Evolutionary conservation across 2,888 invertebrate species (phyloP).

Genomic region (Ommatoiulus sabulosus): DNA sequence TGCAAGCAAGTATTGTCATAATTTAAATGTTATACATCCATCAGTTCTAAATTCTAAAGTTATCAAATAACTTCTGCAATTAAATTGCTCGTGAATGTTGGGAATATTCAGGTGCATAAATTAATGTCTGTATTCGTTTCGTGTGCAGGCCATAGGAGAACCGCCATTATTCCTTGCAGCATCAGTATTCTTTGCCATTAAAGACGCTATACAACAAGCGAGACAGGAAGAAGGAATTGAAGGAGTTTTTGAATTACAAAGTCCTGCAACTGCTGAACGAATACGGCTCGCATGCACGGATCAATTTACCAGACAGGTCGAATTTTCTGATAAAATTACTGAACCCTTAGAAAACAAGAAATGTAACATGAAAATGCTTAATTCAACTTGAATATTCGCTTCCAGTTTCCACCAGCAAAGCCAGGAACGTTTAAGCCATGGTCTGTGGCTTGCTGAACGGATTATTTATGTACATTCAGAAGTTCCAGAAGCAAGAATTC

Average conservation of each 20-base stretch:
- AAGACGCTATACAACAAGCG: constrained; percentile 85
- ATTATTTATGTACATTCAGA: no score
- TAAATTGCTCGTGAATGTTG: no score
- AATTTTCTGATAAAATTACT: not conserved
- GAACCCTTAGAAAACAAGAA: not conserved
- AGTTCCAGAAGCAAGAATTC: no score
- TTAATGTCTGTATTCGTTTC: no score
- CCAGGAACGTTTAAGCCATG: constrained; percentile 49
- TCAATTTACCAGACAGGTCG: constrained; percentile 81
- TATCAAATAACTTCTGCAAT: no score
- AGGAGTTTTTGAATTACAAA: constrained; percentile 76
- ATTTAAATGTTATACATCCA: no score
- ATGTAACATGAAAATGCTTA: not conserved
- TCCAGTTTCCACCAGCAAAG: constrained; percentile 48
- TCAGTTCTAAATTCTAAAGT: no score
- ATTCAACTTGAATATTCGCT: not conserved
- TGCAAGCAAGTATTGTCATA: no score
- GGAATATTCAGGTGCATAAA: no score
- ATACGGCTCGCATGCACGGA: constrained; percentile 93
- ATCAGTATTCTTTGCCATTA: constrained; percentile 90
- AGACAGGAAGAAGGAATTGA: constrained; percentile 77
- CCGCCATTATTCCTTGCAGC: constrained; percentile 92
- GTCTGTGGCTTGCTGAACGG: constrained; percentile 42
- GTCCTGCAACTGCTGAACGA: constrained; percentile 89
- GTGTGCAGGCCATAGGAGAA: constrained; percentile 96